Conservation (phyloP, 2,888 invertebrate genomes). For the Seladonia tumulorum region DNA sequence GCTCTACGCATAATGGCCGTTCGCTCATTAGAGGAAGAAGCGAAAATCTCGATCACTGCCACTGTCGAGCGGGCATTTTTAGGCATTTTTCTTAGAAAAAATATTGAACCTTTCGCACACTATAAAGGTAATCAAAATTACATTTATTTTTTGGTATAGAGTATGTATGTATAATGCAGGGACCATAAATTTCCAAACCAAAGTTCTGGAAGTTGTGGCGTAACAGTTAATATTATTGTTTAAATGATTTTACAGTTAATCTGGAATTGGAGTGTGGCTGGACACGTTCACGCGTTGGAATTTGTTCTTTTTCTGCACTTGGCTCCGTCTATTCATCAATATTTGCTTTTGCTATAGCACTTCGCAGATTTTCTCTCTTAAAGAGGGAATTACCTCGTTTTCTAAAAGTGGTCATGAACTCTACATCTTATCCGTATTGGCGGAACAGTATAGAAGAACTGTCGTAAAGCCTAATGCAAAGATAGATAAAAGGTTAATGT, state of each 20-base stretch:
- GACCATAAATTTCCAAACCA: too few relatives aligned
- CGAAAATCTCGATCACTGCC: constrained; percentile 58
- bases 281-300: background rate
- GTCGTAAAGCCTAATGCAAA: constrained; percentile 30
- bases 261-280: background rate
- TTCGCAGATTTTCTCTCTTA: constrained; percentile 20
- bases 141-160: too few relatives aligned
- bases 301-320: background rate
- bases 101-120: background rate
- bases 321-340: background rate
- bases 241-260: background rate
- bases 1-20: constrained; percentile 36
- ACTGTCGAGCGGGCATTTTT: constrained; percentile 32
- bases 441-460: constrained; percentile 10
- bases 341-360: background rate
- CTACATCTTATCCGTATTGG: constrained; percentile 16
- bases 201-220: too few relatives aligned
- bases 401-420: constrained; percentile 23
- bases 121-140: background rate
- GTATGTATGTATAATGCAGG: too few relatives aligned
- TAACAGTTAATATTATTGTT: too few relatives aligned
- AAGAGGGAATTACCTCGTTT: constrained; percentile 24
- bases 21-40: constrained; percentile 55
- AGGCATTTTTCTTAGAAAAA: background rate
- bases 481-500: constrained; percentile 22